Evolutionary conservation across 1,140 invertebrate species (phyloP), one percentile per base, ranked within the genome.

Genomic region (Eumaeus atala): DNA sequence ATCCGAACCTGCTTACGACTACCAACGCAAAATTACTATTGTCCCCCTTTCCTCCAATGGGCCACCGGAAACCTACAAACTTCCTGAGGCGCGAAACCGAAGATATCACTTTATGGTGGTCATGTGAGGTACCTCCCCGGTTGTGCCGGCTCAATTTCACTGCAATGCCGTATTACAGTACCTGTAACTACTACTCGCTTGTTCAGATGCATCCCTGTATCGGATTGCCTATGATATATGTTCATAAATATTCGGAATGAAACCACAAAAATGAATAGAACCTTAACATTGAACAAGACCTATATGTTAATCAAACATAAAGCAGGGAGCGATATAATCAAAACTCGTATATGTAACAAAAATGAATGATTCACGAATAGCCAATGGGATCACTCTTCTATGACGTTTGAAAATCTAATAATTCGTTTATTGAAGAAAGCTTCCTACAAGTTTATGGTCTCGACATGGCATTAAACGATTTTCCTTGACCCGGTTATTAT

Each of bases 341-440:
- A 58, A 68, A 68, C 58, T 65, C 62, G 54, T 61, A 72, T 63
- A 67, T 65, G 64, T 73, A 66, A 55, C 61, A 63, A 71, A 69
- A 75, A 73, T 74, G 72, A 76, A 80, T 78, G 69, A 70, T 67
- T 62, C 66, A 56, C 58, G 62, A n/a, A 68, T 58, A 68, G 74
- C 72, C 71, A 67, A 77, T 72, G 69, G 74, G 75, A 79, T 77
- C 82, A 79, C 77, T 70, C 70, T 61, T 66, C 56, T 57, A 65
- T 64, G 67, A 62, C 67, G 69, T 77, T 71, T 72, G 70, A 68
- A 77, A 77, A 84, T 80, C 81, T 72, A 84, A 84, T 84, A 84
- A 84, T 84, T 82, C 77, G 78, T 82, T 77, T 80, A 79, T 76
- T 77, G 77, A 79, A 80, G 74, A 81, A 84, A 81, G 55, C 81